These are phyloP conservation scores for Drosophila tani DNA, from an alignment of 1,140 invertebrate species.

Conservation along the genomic window DNA sequence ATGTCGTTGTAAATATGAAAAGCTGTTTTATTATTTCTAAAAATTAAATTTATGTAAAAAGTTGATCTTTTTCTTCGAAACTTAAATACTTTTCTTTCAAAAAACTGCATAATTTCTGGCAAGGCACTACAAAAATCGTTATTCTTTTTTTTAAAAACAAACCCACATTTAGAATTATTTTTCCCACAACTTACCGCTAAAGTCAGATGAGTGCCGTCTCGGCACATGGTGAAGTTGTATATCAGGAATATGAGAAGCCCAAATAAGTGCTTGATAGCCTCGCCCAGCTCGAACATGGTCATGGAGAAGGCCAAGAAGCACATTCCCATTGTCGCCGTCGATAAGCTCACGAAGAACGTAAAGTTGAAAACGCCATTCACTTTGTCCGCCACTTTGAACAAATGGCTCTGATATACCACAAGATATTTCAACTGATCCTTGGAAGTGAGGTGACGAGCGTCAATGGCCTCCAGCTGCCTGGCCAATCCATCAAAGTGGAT, in stretches of 20 bases:
- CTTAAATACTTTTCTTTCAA: no score
- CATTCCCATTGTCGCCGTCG: slow-evolving; percentile 60
- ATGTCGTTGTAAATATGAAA: no score
- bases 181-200: slow-evolving; percentile 37
- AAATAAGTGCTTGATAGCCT: slow-evolving; percentile 57
- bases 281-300: slow-evolving; percentile 57
- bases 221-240: slow-evolving; percentile 46
- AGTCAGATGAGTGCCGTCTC: slow-evolving; percentile 54
- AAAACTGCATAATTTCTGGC: no score
- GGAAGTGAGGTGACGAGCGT: slow-evolving; percentile 45
- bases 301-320: slow-evolving; percentile 70
- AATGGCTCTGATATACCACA: slow-evolving; percentile 61
- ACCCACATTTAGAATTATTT: no score
- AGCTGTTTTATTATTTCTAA: no score
- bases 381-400: slow-evolving; percentile 38
- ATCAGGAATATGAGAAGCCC: slow-evolving; percentile 51
- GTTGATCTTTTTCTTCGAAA: no score
- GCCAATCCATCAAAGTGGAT: slow-evolving; percentile 70
- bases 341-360: slow-evolving; percentile 59
- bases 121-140: no score
- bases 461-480: slow-evolving; percentile 31
- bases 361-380: slow-evolving; percentile 67
- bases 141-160: no score
- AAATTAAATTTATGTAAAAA: no score
- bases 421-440: slow-evolving; percentile 50